phyloP scores from a whole-genome alignment of 2,113 vertebrate genomes.

The Ceyx margarethae region DNA sequence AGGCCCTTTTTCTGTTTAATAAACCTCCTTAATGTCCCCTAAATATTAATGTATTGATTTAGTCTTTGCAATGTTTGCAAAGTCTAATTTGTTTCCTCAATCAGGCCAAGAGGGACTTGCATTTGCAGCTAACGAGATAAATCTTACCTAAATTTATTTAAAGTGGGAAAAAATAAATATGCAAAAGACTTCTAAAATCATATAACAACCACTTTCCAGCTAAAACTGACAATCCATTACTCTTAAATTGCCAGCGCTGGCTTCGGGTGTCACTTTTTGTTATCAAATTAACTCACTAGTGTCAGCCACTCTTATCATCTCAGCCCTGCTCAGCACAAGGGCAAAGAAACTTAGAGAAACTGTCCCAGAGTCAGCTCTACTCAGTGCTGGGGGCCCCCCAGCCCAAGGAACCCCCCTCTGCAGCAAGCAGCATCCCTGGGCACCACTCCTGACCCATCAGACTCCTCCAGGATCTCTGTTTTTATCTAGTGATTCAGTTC shows the following conservation, averaged over 20 bases:
- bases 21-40: constrained; percentile 70
- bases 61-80: constrained; percentile 69
- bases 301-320: constrained; percentile 44
- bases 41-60: constrained; percentile 78
- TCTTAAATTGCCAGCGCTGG: constrained; percentile 59
- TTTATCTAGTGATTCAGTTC: neutral
- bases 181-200: constrained; percentile 68
- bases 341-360: neutral
- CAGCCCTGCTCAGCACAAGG: neutral
- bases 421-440: neutral
- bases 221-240: constrained; percentile 71
- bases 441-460: neutral
- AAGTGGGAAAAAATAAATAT: constrained; percentile 77
- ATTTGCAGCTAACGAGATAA: constrained; percentile 75
- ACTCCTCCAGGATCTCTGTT: neutral
- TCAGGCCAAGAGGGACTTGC: constrained; percentile 67
- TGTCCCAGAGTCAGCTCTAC: neutral
- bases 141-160: constrained; percentile 73
- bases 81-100: constrained; percentile 76
- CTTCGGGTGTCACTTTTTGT: constrained; percentile 40
- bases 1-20: constrained; percentile 67
- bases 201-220: constrained; percentile 61
- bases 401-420: rapidly evolving
- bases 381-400: neutral
- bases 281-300: constrained; percentile 59